These are phyloP conservation scores for Hecatera dysodea DNA, from an alignment of 2,888 invertebrate genomes.

Conservation along the genomic window DNA sequence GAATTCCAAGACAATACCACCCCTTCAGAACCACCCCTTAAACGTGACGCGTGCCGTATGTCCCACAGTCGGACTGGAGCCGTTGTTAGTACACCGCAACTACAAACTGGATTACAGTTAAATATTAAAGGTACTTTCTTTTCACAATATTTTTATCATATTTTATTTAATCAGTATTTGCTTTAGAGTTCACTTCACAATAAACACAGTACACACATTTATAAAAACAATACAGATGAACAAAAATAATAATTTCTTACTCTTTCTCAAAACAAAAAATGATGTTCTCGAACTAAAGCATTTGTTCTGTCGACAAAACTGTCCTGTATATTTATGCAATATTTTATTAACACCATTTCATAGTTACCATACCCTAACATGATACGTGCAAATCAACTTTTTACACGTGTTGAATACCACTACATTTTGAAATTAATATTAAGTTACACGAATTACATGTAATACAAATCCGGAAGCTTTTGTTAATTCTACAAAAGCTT, in stretches of 20 bases:
- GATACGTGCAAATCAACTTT: neutral
- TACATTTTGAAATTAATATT: neutral
- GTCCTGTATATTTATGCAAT: too few relatives aligned
- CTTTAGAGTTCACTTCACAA: too few relatives aligned
- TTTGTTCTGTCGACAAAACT: too few relatives aligned
- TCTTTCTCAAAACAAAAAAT: too few relatives aligned
- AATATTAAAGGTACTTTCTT: neutral
- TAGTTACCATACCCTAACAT: neutral
- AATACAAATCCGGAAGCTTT: too few relatives aligned
- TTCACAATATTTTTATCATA: neutral
- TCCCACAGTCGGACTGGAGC: constrained; percentile 63
- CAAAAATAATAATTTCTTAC: too few relatives aligned
- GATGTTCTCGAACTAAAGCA: too few relatives aligned
- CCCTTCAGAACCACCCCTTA: constrained; percentile 54
- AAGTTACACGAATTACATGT: neutral
- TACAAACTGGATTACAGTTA: constrained; percentile 36
- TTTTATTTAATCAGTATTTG: neutral
- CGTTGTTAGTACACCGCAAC: constrained; percentile 68
- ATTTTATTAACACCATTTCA: neutral
- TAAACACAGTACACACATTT: too few relatives aligned
- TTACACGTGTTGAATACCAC: neutral
- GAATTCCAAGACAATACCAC: neutral
- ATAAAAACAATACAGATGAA: too few relatives aligned
- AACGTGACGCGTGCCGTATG: constrained; percentile 50
- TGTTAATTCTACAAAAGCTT: too few relatives aligned